Conservation (phyloP, 2,888 invertebrate genomes). For the Calameuta idolon region DNA sequence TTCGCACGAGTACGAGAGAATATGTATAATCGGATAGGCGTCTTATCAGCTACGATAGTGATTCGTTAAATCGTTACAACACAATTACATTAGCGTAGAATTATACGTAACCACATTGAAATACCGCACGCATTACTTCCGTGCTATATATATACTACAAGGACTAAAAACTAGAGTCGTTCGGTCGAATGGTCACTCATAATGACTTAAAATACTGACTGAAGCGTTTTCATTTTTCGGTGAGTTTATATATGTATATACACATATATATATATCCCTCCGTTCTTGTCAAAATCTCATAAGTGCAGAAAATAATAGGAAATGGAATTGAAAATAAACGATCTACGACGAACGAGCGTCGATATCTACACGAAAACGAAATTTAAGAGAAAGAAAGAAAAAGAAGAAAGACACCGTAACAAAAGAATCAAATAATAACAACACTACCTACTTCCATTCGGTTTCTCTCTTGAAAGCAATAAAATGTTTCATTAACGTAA, state of each 20-base stretch:
- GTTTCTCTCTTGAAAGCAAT: background rate
- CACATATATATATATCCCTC: background rate
- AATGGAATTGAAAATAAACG: background rate
- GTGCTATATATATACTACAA: slow-evolving; percentile 10
- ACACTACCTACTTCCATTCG: no score
- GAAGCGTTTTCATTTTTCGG: slow-evolving; percentile 12
- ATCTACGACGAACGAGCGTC: background rate
- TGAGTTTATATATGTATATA: background rate
- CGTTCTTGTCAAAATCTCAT: background rate
- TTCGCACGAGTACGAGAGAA: background rate
- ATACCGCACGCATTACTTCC: slow-evolving; percentile 8
- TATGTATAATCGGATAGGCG: slow-evolving; percentile 2
- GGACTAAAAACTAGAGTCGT: slow-evolving; percentile 4
- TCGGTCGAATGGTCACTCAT: slow-evolving; percentile 7
- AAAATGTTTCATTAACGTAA: background rate
- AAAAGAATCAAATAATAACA: background rate
- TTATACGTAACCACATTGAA: slow-evolving; percentile 16
- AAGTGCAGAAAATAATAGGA: background rate
- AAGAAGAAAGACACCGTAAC: background rate
- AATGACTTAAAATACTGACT: slow-evolving; percentile 16
- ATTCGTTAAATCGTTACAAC: slow-evolving; percentile 7
- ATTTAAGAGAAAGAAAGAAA: background rate
- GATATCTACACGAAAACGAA: background rate
- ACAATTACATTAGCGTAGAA: slow-evolving; percentile 10
- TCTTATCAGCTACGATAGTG: slow-evolving; percentile 8